Percentiles rank a stretch among this genome's conserved stretches.
These are phyloP conservation scores for Oryzias celebensis DNA, from an alignment of 2,113 vertebrate species.

Conservation along the genomic window DNA sequence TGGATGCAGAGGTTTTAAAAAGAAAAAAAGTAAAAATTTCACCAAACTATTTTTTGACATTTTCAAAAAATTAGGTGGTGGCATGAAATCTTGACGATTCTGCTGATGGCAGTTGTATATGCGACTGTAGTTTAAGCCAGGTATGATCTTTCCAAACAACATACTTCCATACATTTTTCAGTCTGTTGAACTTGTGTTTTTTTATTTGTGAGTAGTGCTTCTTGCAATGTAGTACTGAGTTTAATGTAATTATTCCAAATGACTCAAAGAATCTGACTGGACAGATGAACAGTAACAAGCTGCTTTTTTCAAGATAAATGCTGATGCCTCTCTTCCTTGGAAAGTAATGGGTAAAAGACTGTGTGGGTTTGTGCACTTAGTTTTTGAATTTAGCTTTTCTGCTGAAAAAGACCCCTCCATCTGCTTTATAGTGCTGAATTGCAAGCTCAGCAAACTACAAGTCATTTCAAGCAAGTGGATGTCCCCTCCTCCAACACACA, in stretches of 20 bases:
- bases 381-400: conserved; percentile 49
- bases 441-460: conserved; percentile 68
- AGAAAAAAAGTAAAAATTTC: too few species aligned
- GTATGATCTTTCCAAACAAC: neutral
- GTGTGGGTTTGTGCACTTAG: conserved; percentile 2
- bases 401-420: conserved; percentile 35
- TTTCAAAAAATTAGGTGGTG: too few species aligned
- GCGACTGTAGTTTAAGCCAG: too few species aligned
- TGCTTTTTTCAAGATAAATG: neutral
- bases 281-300: too few species aligned
- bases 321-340: neutral
- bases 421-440: conserved; percentile 44
- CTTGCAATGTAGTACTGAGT: neutral
- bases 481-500: conserved; percentile 7
- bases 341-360: neutral
- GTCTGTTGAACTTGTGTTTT: neutral
- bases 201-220: neutral
- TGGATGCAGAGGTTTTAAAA: too few species aligned
- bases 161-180: neutral
- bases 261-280: too few species aligned
- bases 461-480: conserved; percentile 28
- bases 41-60: too few species aligned
- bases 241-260: too few species aligned
- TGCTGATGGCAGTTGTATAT: too few species aligned
- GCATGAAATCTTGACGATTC: too few species aligned